phyloP scores from a whole-genome alignment of 2,113 vertebrate species.

The Ammodytes marinus region DNA sequence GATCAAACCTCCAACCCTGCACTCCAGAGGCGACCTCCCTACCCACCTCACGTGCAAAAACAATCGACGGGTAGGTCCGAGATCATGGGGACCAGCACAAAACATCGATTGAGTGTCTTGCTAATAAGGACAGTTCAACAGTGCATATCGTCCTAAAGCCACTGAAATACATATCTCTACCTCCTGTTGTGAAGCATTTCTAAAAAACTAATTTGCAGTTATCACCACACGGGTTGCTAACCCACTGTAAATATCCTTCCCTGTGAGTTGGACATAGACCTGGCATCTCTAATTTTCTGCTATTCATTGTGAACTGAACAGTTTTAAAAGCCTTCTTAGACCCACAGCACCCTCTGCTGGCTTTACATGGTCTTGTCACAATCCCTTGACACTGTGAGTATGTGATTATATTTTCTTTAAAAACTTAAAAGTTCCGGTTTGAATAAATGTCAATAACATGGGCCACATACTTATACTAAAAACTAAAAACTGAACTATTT shows the following conservation, averaged over 20 bases:
- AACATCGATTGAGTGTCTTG: not conserved
- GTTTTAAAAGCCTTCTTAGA: not conserved
- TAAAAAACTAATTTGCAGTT: conserved; percentile 2
- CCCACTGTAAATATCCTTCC: conserved; percentile 29
- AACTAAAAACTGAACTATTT: not conserved
- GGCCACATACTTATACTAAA: not conserved
- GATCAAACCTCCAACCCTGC: too few species aligned
- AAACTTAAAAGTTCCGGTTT: not conserved
- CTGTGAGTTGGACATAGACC: conserved; percentile 12
- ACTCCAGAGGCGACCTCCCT: too few species aligned
- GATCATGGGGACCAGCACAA: not conserved
- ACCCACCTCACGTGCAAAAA: not conserved
- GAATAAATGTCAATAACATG: not conserved
- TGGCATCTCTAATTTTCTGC: conserved; percentile 10
- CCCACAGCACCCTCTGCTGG: conserved; percentile 70
- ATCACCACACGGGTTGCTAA: not conserved
- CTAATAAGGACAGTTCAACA: not conserved
- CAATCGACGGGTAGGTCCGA: not conserved
- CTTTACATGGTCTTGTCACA: not conserved
- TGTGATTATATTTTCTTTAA: not conserved
- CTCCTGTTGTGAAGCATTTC: not conserved
- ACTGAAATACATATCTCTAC: rapidly evolving
- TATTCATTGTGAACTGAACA: not conserved
- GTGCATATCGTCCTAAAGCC: not conserved
- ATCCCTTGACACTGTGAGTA: too few species aligned